phyloP scores from a whole-genome alignment of 2,888 invertebrate genomes.

The Drosophila kuntzei region DNA sequence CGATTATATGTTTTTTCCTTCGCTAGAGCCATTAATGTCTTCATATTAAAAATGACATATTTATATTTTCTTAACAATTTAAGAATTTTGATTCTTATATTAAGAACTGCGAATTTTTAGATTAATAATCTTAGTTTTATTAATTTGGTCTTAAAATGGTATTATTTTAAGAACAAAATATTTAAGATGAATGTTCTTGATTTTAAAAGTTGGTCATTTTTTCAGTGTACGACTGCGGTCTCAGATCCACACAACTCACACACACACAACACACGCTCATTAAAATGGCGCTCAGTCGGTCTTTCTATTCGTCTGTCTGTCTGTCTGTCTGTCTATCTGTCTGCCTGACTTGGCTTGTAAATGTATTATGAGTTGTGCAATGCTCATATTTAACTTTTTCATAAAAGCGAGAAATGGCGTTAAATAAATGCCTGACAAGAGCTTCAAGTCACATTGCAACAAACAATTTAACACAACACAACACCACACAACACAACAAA shows the following conservation, averaged over 20 bases:
- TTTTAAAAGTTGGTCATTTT: too few species aligned
- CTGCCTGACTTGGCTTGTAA: constrained; percentile 52
- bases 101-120: too few species aligned
- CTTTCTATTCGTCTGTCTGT: constrained; percentile 37
- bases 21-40: too few species aligned
- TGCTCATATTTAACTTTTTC: constrained; percentile 71
- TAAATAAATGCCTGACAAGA: constrained; percentile 67
- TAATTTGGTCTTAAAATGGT: too few species aligned
- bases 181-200: too few species aligned
- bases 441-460: constrained; percentile 22
- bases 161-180: too few species aligned
- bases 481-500: constrained; percentile 9
- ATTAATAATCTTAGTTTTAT: too few species aligned
- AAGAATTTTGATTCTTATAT: too few species aligned
- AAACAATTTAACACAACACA: constrained; percentile 4
- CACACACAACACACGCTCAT: constrained; percentile 61
- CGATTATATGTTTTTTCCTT: too few species aligned
- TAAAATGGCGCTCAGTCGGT: constrained; percentile 74
- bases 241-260: constrained; percentile 14
- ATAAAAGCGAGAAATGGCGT: constrained; percentile 73
- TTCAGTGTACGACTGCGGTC: constrained; percentile 32
- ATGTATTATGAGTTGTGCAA: constrained; percentile 67
- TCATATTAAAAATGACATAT: too few species aligned
- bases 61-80: too few species aligned
- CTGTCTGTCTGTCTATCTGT: constrained; percentile 20